Evolutionary conservation across 2,797 vertebrate species (phyloP), one percentile per base, ranked within the genome.

Genomic region (Pipistrellus pipistrellus): DNA sequence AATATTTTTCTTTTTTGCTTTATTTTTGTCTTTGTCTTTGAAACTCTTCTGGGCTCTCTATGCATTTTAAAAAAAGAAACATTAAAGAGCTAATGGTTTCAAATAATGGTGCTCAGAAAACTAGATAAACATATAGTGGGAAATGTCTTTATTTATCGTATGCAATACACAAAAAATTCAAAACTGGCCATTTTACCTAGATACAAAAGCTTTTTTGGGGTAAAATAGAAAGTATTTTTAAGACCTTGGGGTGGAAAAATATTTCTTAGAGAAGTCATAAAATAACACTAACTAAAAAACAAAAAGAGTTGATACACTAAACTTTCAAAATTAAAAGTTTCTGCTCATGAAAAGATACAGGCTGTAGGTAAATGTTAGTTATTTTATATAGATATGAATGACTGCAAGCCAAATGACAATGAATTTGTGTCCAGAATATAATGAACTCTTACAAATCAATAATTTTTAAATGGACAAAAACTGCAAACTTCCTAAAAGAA

Each of bases 321-420:
- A 30, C 15, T 46, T 77, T 91, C 46, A 78, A 78, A 92, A 85
- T 73, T 80, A 73, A 51, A 86, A 51, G 13, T 32, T 80, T 87
- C 66, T 53, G 44, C 11, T 62, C 35, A 17, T 62, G 46, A 87
- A 87, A 85, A 80, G 76, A 15, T 12, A 64, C 8, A 64, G 44
- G n/a, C 41, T 76, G 14, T 62, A 41, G 57, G 71, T 38, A 64
- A 62, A 62, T 46, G 51, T 51, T 38, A 35, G 35, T 18, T 25
- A 38, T 51, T 30, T 44, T 51, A 64, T 51, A 59, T 82, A 68
- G 32, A 46, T 14, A 89, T 80, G 75, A 80, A 57, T 10, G 21
- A 20, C 35, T 35, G 30, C 38, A 71, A 7, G 76, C 64, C 41
- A 35, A 59, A 66, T 48, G 72, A 77, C 20, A 48, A 64, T 35